A percentile compares a stretch with the other conserved stretches of the same genome.
These are phyloP conservation scores for Platanista minor DNA, from an alignment of 2,113 vertebrate species.

Conservation along the genomic window DNA sequence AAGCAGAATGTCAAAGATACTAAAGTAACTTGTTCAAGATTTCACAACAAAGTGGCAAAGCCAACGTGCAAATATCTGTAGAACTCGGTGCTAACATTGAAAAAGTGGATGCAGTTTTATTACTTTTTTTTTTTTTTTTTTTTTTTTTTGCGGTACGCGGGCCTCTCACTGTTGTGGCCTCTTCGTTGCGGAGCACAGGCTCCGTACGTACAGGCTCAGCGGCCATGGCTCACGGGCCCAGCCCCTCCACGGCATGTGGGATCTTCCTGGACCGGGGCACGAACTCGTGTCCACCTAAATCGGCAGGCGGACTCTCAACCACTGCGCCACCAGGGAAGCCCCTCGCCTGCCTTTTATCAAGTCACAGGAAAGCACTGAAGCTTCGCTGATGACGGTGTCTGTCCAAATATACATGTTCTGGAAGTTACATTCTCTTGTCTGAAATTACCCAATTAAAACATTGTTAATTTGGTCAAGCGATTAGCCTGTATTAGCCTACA, in stretches of 20 bases:
- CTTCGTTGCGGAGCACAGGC: too few relatives aligned
- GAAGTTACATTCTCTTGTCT: neutral
- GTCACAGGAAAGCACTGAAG: neutral
- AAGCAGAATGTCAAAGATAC: neutral
- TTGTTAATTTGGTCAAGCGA: slow-evolving; percentile 43
- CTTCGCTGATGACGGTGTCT: neutral
- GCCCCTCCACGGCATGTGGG: too few relatives aligned
- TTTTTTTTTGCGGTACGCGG: too few relatives aligned
- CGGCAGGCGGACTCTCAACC: too few relatives aligned
- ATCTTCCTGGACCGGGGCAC: accelerated
- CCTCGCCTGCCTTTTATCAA: neutral
- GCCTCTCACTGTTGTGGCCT: too few relatives aligned
- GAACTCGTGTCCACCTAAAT: too few relatives aligned
- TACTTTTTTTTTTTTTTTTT: neutral
- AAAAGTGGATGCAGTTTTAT: neutral
- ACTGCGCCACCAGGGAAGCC: too few relatives aligned
- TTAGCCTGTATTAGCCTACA: neutral
- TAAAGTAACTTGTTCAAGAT: neutral
- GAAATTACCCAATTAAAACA: slow-evolving; percentile 27
- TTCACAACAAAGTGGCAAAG: neutral
- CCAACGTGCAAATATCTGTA: neutral
- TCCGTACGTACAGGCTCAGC: too few relatives aligned
- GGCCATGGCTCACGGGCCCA: too few relatives aligned
- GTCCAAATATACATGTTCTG: neutral
- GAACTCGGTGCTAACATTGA: neutral